Percentiles rank a stretch among this genome's conserved stretches.
phyloP scores from a whole-genome alignment of 1,140 invertebrate genomes.

The Agrilus planipennis region DNA sequence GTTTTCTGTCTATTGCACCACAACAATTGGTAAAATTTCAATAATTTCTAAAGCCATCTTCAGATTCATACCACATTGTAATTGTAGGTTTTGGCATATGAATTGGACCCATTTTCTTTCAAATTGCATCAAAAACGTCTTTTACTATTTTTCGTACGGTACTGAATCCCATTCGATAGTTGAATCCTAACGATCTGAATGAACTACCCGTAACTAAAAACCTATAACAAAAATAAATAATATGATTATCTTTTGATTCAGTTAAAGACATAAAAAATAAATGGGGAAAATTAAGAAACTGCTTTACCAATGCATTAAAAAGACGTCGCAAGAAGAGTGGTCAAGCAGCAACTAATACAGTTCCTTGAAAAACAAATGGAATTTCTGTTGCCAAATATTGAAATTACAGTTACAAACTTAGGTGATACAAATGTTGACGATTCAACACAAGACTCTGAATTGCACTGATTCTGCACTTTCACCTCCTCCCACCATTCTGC shows the following conservation, averaged over 20 bases:
- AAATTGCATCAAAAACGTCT: conserved; percentile 4
- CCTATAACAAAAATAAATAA: conserved; percentile 1
- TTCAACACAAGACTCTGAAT: not conserved
- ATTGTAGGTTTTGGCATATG: not conserved
- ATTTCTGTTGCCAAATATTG: not conserved
- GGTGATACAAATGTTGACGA: not conserved
- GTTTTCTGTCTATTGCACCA: conserved; percentile 6
- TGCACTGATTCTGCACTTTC: no score
- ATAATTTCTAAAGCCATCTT: not conserved
- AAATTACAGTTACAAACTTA: not conserved
- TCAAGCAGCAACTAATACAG: not conserved
- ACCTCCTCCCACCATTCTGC: no score
- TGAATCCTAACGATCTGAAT: conserved; percentile 3
- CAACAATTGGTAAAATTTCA: conserved; percentile 5
- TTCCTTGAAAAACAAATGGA: not conserved
- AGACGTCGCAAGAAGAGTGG: not conserved
- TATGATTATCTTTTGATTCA: not conserved
- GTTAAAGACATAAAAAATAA: not conserved
- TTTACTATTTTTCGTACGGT: conserved; percentile 4
- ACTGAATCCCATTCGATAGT: conserved; percentile 4
- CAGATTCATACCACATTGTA: conserved; percentile 2
- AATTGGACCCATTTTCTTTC: not conserved
- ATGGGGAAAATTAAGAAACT: not conserved
- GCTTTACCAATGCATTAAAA: not conserved
- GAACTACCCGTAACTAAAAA: conserved; percentile 4